Evolutionary conservation across 2,797 vertebrate species (phyloP).

Genomic region (Sandelia bainsii): DNA sequence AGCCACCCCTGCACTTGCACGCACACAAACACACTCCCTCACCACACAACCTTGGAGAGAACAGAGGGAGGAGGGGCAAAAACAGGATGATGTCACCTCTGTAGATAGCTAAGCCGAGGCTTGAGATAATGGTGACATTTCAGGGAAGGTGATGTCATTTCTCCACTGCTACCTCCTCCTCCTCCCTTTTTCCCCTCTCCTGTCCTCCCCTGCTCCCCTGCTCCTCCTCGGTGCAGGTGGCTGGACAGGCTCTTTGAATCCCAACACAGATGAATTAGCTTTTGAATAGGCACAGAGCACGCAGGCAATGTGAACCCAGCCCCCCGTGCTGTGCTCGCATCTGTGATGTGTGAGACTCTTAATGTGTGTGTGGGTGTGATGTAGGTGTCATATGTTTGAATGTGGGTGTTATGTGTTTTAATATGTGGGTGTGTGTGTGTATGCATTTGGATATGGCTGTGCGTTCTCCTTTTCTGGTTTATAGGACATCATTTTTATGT

Average conservation of each 20-base stretch:
- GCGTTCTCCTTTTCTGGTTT: slow-evolving; percentile 14
- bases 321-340: slow-evolving; percentile 41
- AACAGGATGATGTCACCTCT: slow-evolving; percentile 82
- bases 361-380: slow-evolving; percentile 70
- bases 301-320: slow-evolving; percentile 56
- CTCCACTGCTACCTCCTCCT: slow-evolving; percentile 66
- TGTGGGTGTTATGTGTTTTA: slow-evolving; percentile 63
- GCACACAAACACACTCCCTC: slow-evolving; percentile 59
- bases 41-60: slow-evolving; percentile 40
- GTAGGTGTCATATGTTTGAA: slow-evolving; percentile 66
- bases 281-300: slow-evolving; percentile 62
- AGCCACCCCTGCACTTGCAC: slow-evolving; percentile 14
- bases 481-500: slow-evolving; percentile 20
- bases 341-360: slow-evolving; percentile 63
- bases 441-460: slow-evolving; percentile 39
- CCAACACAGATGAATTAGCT: slow-evolving; percentile 65
- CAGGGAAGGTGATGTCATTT: slow-evolving; percentile 84
- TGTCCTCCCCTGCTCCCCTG: slow-evolving; percentile 4
- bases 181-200: slow-evolving; percentile 28
- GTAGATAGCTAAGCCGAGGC: slow-evolving; percentile 75
- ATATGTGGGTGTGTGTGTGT: slow-evolving; percentile 45
- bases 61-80: slow-evolving; percentile 69
- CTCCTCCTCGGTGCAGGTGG: slow-evolving; percentile 75
- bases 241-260: slow-evolving; percentile 70
- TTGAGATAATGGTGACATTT: slow-evolving; percentile 86